Percentiles rank a stretch among this genome's conserved stretches.
phyloP scores from a whole-genome alignment of 2,888 invertebrate species.

The Cylindroiulus punctatus region DNA sequence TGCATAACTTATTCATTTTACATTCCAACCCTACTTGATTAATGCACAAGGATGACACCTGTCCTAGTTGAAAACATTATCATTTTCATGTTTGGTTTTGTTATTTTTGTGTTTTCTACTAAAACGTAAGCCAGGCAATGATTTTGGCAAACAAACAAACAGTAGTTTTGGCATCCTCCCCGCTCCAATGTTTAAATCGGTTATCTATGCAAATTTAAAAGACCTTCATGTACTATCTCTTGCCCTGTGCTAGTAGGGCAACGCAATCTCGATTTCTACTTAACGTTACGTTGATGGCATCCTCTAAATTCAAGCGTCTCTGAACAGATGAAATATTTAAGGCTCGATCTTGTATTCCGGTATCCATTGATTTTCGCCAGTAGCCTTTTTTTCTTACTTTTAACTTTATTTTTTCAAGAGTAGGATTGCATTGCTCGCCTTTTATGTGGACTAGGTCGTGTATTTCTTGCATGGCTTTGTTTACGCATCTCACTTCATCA shows the following conservation, averaged over 20 bases:
- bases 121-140: not conserved
- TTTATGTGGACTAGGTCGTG: not conserved
- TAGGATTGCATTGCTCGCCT: not conserved
- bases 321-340: conserved; percentile 10
- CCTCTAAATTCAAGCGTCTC: conserved; percentile 28
- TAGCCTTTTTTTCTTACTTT: not conserved
- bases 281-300: conserved; percentile 4
- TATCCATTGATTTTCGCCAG: conserved; percentile 11
- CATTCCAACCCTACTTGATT: too few relatives aligned
- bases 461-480: not conserved
- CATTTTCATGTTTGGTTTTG: too few relatives aligned
- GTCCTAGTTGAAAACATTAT: too few relatives aligned
- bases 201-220: not conserved
- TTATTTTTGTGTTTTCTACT: not conserved
- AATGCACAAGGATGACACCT: too few relatives aligned
- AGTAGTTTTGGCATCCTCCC: not conserved
- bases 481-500: not conserved
- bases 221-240: not conserved
- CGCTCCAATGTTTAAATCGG: not conserved
- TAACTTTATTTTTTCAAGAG: not conserved
- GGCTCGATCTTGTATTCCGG: not conserved
- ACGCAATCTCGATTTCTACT: not conserved
- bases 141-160: not conserved
- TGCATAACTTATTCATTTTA: too few relatives aligned
- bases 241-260: too few relatives aligned